Evolutionary conservation across 2,888 invertebrate genomes (phyloP), one percentile per base, ranked within the genome.

Genomic region (Liopterus haemorrhoidalis): DNA sequence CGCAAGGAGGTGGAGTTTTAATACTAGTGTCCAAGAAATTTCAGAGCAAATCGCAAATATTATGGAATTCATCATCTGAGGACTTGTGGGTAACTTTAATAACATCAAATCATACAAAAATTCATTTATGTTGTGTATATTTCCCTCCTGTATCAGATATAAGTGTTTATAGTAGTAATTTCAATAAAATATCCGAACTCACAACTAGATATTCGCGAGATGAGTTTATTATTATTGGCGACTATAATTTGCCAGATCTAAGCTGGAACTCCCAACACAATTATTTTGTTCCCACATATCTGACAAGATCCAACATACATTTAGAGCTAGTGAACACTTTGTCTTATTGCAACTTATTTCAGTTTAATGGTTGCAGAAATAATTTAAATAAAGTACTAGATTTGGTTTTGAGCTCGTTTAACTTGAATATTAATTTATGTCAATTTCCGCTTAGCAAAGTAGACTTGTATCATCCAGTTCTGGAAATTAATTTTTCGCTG

Each of bases 1-100:
- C 28, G n/a, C 28, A 28, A 28, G 28, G 28, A 11, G 28, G 28
- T n/a, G 28, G 28, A 11, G n/a, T 28, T 28, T 14, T 28, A 4
- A 4, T 28, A 9, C n/a, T 28, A 6, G 28, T 28, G 28, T 28
- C 28, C 5, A n/a, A 28, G 12, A 28, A 28, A 28, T 28, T 6
- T 4, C n/a, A 4, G 4, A 11, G 11, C 12, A 28, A 28, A 28
- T n/a, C n/a, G 5, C 28, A n/a, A 11, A 28, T 28, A n/a, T n/a
- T 11, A 9, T 28, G 28, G 28, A 4, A 28, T 4, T 5, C 28
- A 6, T n/a, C 12, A n/a, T n/a, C 28, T n/a, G n/a, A 4, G 12
- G 28, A 28, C n/a, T 4, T 28, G n/a, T 28, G 28, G 28, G 28
- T 28, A 9, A 28, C 28, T 28, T 28, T 28, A 28, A 4, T 11